Conservation (phyloP, 2,113 vertebrate genomes). For the Caloenas nicobarica region DNA sequence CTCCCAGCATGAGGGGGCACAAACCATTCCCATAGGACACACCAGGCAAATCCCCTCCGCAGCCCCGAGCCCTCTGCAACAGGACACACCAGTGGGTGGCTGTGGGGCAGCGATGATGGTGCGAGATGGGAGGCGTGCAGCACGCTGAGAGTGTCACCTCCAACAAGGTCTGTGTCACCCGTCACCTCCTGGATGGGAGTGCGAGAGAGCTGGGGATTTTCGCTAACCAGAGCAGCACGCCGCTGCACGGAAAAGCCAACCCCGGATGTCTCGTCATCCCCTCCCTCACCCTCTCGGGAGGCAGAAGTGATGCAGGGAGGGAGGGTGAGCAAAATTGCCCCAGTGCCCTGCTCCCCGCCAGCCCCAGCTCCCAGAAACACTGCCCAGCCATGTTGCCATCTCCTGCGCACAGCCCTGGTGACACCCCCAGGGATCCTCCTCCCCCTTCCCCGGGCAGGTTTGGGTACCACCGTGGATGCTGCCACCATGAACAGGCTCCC, state of each 20-base stretch:
- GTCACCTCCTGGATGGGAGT: fast-evolving
- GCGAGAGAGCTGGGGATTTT: background rate
- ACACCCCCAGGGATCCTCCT: background rate
- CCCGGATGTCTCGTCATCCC: background rate
- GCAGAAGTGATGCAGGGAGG: background rate
- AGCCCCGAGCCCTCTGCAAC: fast-evolving
- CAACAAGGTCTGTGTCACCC: background rate
- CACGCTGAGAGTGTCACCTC: background rate
- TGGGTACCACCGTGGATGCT: background rate
- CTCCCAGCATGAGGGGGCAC: fast-evolving
- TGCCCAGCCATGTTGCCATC: too few species aligned
- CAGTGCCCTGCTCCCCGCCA: fast-evolving
- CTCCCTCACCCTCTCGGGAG: fast-evolving
- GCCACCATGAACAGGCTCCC: background rate
- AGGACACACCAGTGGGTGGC: background rate
- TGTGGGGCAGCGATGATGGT: fast-evolving
- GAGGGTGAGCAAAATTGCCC: background rate
- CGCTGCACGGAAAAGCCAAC: background rate
- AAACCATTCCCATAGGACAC: background rate
- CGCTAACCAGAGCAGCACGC: background rate
- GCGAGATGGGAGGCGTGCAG: fast-evolving
- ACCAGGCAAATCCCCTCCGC: fast-evolving
- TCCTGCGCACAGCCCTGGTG: background rate
- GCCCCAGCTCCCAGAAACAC: background rate
- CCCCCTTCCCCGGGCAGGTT: background rate